Evolutionary conservation across 2,113 vertebrate species (phyloP), one percentile per base, ranked within the genome.

Genomic region (Leucoraja erinaceus): DNA sequence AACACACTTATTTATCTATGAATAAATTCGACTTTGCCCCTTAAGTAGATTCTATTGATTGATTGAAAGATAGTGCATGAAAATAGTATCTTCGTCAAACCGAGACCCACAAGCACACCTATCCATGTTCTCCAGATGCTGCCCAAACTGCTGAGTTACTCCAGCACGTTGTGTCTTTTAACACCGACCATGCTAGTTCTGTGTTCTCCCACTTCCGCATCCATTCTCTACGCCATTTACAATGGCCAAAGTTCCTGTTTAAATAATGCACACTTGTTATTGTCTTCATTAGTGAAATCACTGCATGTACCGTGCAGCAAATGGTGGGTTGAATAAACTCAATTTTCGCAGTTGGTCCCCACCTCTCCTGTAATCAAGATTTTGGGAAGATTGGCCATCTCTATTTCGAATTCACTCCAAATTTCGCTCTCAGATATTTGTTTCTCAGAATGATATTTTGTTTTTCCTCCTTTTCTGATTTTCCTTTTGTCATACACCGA

Each of bases 1-100:
- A 94, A 93, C 94, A 47, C 70, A 78, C 4, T 2, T 9, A 33
- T 93, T 92, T 54, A 8, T 0, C 3, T 47, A n/a, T 47, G 0
- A 18, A 72, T 11, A 11, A 77, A 7, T 20, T 31, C 3, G 8
- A 31, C 28, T 47, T 84, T 20, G 25, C 3, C 22, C 25, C 75
- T 4, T 81, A 38, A 54, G 20, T 6, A 22, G 31, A 66, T 31
- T 86, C 59, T 47, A 47, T 47, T 47, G 38, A 47, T 47, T 47
- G 38, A 47, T 47, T 47, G 38, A 47, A 47, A 47, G 38, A 47
- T 47, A 47, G 38, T 1, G 38, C 38, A 47, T 47, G 38, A 47
- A 47, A 47, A 47, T 47, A 47, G 38, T 47, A 0, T 47, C 38
- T 47, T 47, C 38, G 38, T 3, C 38, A 47, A 47, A 47, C 38